Base-by-base conservation (phyloP, 2,888 invertebrate genomes). In the Drosophila histrio region DNA sequence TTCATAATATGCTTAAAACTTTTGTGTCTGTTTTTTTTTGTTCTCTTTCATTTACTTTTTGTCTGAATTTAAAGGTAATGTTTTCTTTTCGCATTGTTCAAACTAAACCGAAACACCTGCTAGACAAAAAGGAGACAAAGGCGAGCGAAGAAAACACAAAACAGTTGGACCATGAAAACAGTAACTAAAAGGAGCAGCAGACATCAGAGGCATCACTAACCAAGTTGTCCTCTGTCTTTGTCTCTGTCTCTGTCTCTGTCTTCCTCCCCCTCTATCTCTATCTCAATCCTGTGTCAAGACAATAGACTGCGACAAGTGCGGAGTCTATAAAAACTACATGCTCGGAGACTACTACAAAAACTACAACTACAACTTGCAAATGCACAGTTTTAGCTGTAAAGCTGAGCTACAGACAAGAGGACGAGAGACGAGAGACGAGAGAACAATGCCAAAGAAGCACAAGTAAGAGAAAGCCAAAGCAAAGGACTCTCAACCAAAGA, bases 241-340 rank as follows among this genome's bases (percentile, higher is more conserved):
- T 15, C 34, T 22, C 26, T 6, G 6, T 8, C 30, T 9, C 2
- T 8, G 36, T 17, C 7, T 17, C 41, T 43, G 13, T 34, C 8
- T 21, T n/a, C 28, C 13, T 30, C 17, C 3, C 9, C 1, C 43
- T 13, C 17, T 28, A 22, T 26, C 9, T 19, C 4, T n/a, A 7
- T 30, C 26, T 30, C 9, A 21, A 36, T 47, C 34, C 26, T 7
- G 13, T 59, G 70, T 62, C 79, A 81, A 87, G 83, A 83, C 82
- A 83, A 83, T 86, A 65, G 87, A 72, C 76, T 83, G 76, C 73
- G 85, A 81, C 85, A 81, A 81, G 80, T 84, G 84, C 79, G 57
- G 83, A 74, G 84, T 86, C 82, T 80, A 83, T 83, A 80, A 83
- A 82, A 83, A 86, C 75, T 63, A 69, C 70, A 86, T 68, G 74